phyloP scores from a whole-genome alignment of 2,888 invertebrate genomes.

The Sphaerophoria taeniata region DNA sequence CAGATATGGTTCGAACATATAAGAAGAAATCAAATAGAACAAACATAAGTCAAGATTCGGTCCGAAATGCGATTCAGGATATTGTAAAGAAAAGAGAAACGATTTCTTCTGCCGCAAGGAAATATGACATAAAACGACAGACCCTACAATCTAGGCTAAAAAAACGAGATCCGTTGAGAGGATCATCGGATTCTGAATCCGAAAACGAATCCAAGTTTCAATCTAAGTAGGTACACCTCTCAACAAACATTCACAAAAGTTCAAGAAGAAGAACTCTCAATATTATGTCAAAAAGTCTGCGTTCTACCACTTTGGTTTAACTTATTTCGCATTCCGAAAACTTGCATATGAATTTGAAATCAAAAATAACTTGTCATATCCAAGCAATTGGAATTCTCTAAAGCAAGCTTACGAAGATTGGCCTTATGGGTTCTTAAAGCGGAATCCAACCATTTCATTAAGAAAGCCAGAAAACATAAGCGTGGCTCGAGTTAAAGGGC shows the following conservation, averaged over 20 bases:
- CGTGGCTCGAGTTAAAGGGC: background rate
- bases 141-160: background rate
- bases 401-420: slow-evolving; percentile 19
- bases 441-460: background rate
- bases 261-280: background rate
- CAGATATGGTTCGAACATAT: background rate
- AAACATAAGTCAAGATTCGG: background rate
- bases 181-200: background rate
- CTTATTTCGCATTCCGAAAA: background rate
- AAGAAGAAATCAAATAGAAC: background rate
- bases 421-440: slow-evolving; percentile 21
- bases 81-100: background rate
- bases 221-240: background rate
- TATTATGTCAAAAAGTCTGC: background rate
- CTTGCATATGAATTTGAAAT: background rate
- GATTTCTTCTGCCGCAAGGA: background rate
- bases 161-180: background rate
- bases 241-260: background rate
- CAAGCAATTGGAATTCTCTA: background rate
- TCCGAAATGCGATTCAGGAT: background rate
- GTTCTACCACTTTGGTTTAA: slow-evolving; percentile 2
- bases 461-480: slow-evolving; percentile 26
- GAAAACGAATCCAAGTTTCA: background rate
- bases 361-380: background rate
- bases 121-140: background rate